Percentiles rank a stretch among this genome's conserved stretches.
Evolutionary conservation across 64 coral and sea anemone genomes (phyloP).

Genomic region (Montipora sp.): DNA sequence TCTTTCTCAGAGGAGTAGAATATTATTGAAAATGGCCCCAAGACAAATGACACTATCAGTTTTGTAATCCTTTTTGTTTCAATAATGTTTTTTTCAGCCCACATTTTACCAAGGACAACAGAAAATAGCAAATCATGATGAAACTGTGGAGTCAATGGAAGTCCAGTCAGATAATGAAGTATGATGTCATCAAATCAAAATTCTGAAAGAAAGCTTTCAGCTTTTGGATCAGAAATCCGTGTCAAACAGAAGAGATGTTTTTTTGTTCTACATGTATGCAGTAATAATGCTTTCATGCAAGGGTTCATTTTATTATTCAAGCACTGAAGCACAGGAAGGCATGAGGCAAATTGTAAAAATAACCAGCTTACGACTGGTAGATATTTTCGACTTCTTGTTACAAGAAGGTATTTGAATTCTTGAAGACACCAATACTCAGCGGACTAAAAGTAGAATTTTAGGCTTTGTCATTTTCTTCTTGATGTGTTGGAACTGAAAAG

Average conservation of each 20-base stretch:
- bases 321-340: neutral
- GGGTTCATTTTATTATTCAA: slow-evolving; percentile 11
- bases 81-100: slow-evolving; percentile 66
- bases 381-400: neutral
- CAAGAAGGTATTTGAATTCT: neutral
- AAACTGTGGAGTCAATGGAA: neutral
- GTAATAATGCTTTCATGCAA: neutral
- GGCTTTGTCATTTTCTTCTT: too few relatives aligned
- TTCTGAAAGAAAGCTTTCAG: neutral
- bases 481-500: too few relatives aligned
- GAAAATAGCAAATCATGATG: neutral
- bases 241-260: neutral
- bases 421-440: neutral
- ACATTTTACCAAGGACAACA: slow-evolving; percentile 88
- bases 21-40: neutral
- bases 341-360: too few relatives aligned
- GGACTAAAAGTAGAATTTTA: neutral
- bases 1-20: neutral
- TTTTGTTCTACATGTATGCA: neutral
- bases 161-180: neutral
- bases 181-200: neutral
- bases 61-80: neutral
- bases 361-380: neutral
- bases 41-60: neutral
- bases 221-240: neutral